phyloP scores from a whole-genome alignment of 2,888 invertebrate genomes.

The Neria commutata region DNA sequence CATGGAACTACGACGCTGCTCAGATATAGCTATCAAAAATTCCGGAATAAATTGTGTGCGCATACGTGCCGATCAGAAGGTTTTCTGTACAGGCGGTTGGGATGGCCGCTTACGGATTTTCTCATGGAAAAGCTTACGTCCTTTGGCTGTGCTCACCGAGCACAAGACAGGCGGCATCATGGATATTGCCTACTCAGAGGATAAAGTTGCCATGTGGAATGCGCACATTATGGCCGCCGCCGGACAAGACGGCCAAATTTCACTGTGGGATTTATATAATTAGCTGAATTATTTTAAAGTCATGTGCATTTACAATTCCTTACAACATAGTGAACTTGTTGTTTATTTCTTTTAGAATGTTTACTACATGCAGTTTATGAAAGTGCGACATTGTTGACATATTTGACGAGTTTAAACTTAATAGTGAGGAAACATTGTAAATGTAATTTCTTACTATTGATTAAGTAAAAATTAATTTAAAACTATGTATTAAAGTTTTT shows the following conservation, averaged over 20 bases:
- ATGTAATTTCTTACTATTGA: no score
- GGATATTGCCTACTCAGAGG: conserved; percentile 73
- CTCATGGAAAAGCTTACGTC: conserved; percentile 77
- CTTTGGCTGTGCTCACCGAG: conserved; percentile 75
- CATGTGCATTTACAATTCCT: no score
- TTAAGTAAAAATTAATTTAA: no score
- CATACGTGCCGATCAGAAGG: conserved; percentile 73
- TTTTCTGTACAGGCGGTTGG: conserved; percentile 78
- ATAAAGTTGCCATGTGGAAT: conserved; percentile 71
- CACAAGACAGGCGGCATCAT: conserved; percentile 75
- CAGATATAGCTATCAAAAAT: conserved; percentile 73
- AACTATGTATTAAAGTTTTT: no score
- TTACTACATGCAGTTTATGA: no score
- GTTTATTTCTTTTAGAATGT: no score
- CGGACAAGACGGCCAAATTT: conserved; percentile 76
- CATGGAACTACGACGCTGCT: conserved; percentile 65
- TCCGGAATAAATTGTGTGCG: conserved; percentile 74
- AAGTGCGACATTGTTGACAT: no score
- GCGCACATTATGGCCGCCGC: conserved; percentile 80
- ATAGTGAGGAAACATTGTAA: no score
- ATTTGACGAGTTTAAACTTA: no score
- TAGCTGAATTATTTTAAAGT: conserved; percentile 35
- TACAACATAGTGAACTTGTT: no score
- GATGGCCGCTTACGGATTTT: conserved; percentile 77
- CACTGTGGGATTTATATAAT: conserved; percentile 83